Conservation (phyloP, 2,888 invertebrate genomes). For the Acrobasis consociella region DNA sequence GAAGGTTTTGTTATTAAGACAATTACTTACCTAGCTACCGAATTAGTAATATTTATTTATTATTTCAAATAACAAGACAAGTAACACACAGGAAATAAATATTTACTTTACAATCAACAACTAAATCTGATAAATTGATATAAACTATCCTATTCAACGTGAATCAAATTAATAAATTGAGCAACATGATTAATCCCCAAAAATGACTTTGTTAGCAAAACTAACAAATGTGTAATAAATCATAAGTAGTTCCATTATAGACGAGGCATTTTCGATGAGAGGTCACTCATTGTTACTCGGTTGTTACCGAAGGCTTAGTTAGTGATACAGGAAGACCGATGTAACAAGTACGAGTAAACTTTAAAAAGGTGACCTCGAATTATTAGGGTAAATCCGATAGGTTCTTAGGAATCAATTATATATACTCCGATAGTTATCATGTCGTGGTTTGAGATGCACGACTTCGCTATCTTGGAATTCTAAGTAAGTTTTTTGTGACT, state of each 20-base stretch:
- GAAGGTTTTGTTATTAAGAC: no score
- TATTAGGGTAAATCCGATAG: slow-evolving; percentile 43
- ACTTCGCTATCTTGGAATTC: slow-evolving; percentile 7
- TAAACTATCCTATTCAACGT: slow-evolving; percentile 9
- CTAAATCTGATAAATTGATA: slow-evolving; percentile 18
- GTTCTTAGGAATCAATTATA: slow-evolving; percentile 43
- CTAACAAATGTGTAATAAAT: slow-evolving; percentile 45
- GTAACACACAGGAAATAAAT: slow-evolving; percentile 13
- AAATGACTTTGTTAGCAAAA: slow-evolving; percentile 28
- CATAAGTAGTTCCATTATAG: slow-evolving; percentile 49
- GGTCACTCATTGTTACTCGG: slow-evolving; percentile 60
- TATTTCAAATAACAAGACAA: no score
- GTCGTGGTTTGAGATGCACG: slow-evolving; percentile 27
- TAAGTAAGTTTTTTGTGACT: background rate
- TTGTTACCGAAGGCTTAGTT: slow-evolving; percentile 43
- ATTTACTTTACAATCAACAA: slow-evolving; percentile 5
- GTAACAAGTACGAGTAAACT: slow-evolving; percentile 34
- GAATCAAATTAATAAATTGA: slow-evolving; percentile 21
- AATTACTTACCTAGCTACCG: no score
- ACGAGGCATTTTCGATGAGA: slow-evolving; percentile 48
- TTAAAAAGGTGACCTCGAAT: slow-evolving; percentile 51
- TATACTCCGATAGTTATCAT: slow-evolving; percentile 32
- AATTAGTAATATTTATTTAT: no score
- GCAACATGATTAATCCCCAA: slow-evolving; percentile 19
- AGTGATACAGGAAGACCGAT: slow-evolving; percentile 42